Base-by-base conservation (phyloP, 2,888 invertebrate genomes). In the Camptogramma bilineatum region DNA sequence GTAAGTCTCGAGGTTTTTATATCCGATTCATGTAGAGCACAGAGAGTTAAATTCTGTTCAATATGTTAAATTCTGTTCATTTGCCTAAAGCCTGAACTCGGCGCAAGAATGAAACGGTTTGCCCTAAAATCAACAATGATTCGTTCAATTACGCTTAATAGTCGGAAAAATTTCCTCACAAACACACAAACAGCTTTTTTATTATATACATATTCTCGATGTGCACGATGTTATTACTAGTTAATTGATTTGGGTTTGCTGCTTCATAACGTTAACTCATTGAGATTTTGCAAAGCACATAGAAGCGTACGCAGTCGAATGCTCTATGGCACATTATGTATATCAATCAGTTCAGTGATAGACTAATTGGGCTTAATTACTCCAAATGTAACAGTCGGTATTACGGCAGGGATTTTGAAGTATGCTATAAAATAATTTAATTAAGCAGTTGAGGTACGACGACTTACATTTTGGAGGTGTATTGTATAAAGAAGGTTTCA, bases 1-100 rank as follows among this genome's bases (percentile, higher is more conserved):
- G 63, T 67, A 73, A 73, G 67, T 66, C 71, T 54, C 57, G 56
- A 61, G 69, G 64, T 72, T 73, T 78, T 73, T 74, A 60, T 71
- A 57, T 66, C 28, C 65, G 69, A 65, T 65, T 71, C 68, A 66
- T 72, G 67, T 65, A 62, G 47, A 39, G 54, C 56, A 55, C 54
- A 17, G 42, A 47, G 4, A 31, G 7, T 51, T 34, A 10, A 13
- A 55, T 31, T 51, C 24, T 55, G 0, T 42, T 18, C 50, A 42
- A 54, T 47, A 46, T 13, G 28, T 39, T n/a, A n/a, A n/a, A n/a
- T n/a, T n/a, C n/a, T n/a, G 50, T 54, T 53, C 19, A 18, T 47
- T 34, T 21, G n/a, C 17, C 31, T 52, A 7, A 34, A 46, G 7
- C 31, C 44, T 44, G 21, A 19, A 17, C 52, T 52, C 52, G 18